Conservation (phyloP, 2,797 vertebrate species). For the Meriones psammophilus region DNA sequence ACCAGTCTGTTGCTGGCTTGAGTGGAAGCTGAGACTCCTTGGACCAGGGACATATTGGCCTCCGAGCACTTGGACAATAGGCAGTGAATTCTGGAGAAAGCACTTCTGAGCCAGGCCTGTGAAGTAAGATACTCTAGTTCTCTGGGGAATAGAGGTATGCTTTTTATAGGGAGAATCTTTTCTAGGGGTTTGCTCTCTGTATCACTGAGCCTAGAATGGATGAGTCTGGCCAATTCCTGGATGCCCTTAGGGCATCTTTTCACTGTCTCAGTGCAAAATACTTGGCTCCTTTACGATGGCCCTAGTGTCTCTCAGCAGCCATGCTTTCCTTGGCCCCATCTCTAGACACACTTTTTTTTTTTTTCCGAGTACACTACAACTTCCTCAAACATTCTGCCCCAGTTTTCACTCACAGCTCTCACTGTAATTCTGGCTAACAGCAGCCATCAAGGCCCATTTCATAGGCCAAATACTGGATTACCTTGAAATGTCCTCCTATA, state of each 20-base stretch:
- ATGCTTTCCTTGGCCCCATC: background rate
- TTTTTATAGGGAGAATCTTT: background rate
- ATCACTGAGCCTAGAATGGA: background rate
- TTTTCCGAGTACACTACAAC: background rate
- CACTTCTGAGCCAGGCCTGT: background rate
- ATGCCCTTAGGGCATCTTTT: background rate
- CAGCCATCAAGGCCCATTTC: too few species aligned
- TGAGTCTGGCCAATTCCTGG: background rate
- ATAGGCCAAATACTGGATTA: background rate
- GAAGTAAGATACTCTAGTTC: background rate
- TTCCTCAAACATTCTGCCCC: background rate
- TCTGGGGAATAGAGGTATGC: background rate
- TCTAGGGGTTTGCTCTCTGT: background rate
- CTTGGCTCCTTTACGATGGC: background rate
- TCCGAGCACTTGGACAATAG: background rate
- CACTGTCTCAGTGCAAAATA: background rate
- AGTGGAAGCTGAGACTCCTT: background rate
- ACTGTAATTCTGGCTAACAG: background rate
- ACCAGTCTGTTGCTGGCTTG: background rate
- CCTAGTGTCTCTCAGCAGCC: background rate
- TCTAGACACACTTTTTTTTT: too few species aligned
- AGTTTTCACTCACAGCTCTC: background rate
- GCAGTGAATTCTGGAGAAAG: background rate
- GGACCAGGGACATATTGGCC: background rate
- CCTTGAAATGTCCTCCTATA: background rate